These are phyloP conservation scores for Stegana nigrithorax DNA, from an alignment of 2,888 invertebrate genomes.

Conservation along the genomic window DNA sequence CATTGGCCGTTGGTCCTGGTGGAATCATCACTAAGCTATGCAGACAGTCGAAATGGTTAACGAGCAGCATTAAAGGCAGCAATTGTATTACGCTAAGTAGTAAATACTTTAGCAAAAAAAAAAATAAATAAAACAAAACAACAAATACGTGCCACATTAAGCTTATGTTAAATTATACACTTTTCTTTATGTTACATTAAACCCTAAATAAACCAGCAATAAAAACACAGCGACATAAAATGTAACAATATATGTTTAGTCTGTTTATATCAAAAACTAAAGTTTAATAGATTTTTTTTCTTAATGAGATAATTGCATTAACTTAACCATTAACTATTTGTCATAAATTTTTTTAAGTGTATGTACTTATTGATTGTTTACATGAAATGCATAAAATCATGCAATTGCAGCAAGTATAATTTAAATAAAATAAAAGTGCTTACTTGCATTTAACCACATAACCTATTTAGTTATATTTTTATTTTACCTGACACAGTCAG, in stretches of 20 bases:
- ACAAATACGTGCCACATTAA: too few species aligned
- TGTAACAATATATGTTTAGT: neutral
- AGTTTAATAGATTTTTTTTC: neutral
- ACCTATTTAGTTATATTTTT: neutral
- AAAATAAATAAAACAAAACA: too few species aligned
- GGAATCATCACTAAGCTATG: too few species aligned
- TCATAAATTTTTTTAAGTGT: slow-evolving; percentile 1
- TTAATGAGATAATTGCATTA: neutral
- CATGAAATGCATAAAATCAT: slow-evolving; percentile 6
- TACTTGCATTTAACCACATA: slow-evolving; percentile 5
- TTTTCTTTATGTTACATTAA: too few species aligned
- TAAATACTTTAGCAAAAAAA: too few species aligned
- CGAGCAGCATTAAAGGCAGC: too few species aligned
- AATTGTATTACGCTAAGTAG: too few species aligned
- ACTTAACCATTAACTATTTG: neutral
- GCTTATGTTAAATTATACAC: too few species aligned
- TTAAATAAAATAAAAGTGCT: neutral
- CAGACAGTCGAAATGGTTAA: too few species aligned
- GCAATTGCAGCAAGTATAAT: neutral
- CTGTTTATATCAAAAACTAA: neutral
- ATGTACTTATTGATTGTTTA: neutral
- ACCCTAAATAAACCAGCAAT: too few species aligned
- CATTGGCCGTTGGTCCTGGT: too few species aligned
- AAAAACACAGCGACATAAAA: too few species aligned
- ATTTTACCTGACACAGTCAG: neutral